Evolutionary conservation across 2,113 vertebrate genomes (phyloP).

Genomic region (Cinclus mexicanus): DNA sequence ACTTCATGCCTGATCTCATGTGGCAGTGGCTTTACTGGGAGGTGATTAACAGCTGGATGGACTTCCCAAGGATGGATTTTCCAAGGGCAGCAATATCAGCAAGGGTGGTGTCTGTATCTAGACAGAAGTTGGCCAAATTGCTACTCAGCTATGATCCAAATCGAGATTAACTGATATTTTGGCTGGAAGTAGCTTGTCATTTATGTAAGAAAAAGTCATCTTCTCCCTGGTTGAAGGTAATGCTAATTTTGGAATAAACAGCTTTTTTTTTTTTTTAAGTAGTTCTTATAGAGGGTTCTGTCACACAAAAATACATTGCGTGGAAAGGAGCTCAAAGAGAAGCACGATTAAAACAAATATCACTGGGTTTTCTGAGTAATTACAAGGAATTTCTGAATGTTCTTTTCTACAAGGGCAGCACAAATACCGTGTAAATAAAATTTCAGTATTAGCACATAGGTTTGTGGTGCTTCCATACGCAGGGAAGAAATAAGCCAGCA

Average conservation of each 20-base stretch:
- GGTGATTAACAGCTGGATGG: background rate
- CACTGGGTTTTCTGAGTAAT: background rate
- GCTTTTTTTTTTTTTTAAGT: background rate
- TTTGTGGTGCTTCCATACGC: background rate
- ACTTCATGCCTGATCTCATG: background rate
- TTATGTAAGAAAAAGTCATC: background rate
- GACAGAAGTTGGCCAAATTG: background rate
- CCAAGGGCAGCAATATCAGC: background rate
- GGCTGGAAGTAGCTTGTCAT: background rate
- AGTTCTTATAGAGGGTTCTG: background rate
- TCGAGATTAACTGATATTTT: background rate
- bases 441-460: background rate
- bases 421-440: background rate
- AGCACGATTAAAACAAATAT: background rate
- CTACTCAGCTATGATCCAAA: background rate
- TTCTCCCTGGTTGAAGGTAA: background rate
- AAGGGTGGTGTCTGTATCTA: background rate
- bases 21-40: background rate
- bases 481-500: background rate
- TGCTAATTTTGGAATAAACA: background rate
- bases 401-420: background rate
- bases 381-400: background rate
- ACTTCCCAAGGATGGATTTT: background rate
- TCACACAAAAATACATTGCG: background rate
- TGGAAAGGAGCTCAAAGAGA: background rate